Percentiles rank a stretch among this genome's conserved stretches.
phyloP scores from a whole-genome alignment of 2,888 invertebrate genomes.

The Hemithea aestivaria region DNA sequence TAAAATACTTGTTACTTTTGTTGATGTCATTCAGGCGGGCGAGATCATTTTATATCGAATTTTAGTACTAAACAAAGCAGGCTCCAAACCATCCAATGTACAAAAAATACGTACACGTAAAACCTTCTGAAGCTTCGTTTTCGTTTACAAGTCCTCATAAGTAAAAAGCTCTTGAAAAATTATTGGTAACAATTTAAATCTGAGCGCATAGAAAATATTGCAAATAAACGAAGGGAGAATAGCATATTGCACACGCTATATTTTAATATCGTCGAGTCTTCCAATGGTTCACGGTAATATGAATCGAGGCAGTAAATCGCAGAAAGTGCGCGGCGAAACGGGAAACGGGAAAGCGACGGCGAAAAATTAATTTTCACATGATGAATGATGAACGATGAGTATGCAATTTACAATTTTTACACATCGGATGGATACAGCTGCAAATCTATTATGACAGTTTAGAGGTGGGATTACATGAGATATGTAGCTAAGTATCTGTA shows the following conservation, averaged over 20 bases:
- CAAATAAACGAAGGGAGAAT: slow-evolving; percentile 19
- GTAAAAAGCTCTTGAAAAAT: too few relatives aligned
- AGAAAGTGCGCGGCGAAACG: slow-evolving; percentile 56
- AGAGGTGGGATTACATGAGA: slow-evolving; percentile 3
- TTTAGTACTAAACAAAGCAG: too few relatives aligned
- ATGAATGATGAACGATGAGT: slow-evolving; percentile 74
- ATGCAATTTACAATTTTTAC: slow-evolving; percentile 64
- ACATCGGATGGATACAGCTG: slow-evolving; percentile 31
- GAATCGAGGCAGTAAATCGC: slow-evolving; percentile 63
- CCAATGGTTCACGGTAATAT: slow-evolving; percentile 53
- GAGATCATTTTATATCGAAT: too few relatives aligned
- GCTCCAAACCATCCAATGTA: too few relatives aligned
- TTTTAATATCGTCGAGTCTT: slow-evolving; percentile 52
- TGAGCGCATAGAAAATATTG: slow-evolving; percentile 15
- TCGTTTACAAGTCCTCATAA: not conserved
- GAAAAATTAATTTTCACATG: slow-evolving; percentile 73
- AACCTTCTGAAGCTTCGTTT: slow-evolving; percentile 4
- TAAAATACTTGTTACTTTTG: too few relatives aligned
- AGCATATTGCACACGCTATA: slow-evolving; percentile 28
- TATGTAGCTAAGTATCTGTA: too few relatives aligned
- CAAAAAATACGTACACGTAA: too few relatives aligned
- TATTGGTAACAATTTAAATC: slow-evolving; percentile 5
- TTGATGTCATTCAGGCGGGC: too few relatives aligned
- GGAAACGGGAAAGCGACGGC: slow-evolving; percentile 47
- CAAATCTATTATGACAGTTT: slow-evolving; percentile 32